Evolutionary conservation across 2,797 vertebrate genomes (phyloP).

Genomic region (Heteromormyrus szaboi): DNA sequence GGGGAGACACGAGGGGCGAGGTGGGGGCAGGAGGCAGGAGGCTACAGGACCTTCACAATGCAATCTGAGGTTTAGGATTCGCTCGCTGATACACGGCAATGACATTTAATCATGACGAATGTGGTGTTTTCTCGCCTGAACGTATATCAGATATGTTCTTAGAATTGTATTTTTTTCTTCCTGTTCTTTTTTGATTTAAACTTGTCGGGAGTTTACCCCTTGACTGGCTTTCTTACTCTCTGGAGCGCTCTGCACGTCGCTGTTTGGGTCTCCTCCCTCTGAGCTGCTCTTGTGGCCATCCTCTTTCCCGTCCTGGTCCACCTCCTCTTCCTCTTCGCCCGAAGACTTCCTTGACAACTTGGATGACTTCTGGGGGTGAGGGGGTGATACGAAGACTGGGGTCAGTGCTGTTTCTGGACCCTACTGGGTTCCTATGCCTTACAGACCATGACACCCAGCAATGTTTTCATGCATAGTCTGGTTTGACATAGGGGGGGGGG

Average conservation of each 20-base stretch:
- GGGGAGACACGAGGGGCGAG: not conserved
- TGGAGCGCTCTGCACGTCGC: slow-evolving; percentile 77
- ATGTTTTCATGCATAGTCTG: not conserved
- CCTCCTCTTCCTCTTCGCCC: slow-evolving; percentile 70
- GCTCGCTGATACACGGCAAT: slow-evolving; percentile 4
- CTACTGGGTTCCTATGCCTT: not conserved
- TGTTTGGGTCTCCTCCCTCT: slow-evolving; percentile 79
- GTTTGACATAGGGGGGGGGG: no score
- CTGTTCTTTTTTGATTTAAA: slow-evolving; percentile 1
- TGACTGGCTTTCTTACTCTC: slow-evolving; percentile 82
- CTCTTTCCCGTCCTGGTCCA: slow-evolving; percentile 87
- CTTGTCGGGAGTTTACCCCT: slow-evolving; percentile 59
- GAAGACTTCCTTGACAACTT: slow-evolving; percentile 88
- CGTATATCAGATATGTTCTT: slow-evolving; percentile 16
- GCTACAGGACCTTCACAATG: slow-evolving; percentile 10
- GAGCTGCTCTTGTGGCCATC: slow-evolving; percentile 86
- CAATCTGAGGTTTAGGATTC: not conserved
- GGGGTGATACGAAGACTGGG: not conserved
- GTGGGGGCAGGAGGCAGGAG: not conserved
- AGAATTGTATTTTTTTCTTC: not conserved
- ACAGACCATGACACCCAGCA: not conserved
- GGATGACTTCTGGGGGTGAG: slow-evolving; percentile 71
- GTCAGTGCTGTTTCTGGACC: not conserved
- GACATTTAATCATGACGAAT: slow-evolving; percentile 12
- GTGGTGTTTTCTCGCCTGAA: not conserved